A percentile compares a stretch with the other conserved stretches of the same genome.
Evolutionary conservation across 2,113 vertebrate species (phyloP).

Genomic region (Lutjanus erythropterus): DNA sequence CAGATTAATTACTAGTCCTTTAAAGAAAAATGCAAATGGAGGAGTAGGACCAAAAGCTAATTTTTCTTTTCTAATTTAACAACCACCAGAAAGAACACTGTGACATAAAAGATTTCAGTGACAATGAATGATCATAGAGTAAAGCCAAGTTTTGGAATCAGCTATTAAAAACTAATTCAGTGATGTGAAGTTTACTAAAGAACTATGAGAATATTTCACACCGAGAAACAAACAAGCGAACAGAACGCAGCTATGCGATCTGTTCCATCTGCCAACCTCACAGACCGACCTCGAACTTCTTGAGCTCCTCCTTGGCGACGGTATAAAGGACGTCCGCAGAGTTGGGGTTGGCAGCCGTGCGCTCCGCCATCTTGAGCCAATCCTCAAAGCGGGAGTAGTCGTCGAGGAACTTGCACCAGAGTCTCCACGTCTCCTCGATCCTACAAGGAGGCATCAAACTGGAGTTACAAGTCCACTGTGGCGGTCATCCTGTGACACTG

Average conservation of each 20-base stretch:
- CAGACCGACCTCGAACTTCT: conserved; percentile 93
- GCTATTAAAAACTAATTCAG: neutral
- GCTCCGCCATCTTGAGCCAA: conserved; percentile 92
- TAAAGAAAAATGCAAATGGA: too few species aligned
- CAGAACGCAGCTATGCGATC: neutral
- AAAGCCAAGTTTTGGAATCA: too few species aligned
- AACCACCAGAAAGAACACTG: too few species aligned
- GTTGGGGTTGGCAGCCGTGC: conserved; percentile 88
- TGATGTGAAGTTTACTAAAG: neutral
- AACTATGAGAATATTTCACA: neutral
- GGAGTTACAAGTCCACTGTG: neutral
- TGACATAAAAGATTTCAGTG: too few species aligned
- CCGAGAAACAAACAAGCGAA: neutral
- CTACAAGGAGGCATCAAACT: conserved; percentile 71
- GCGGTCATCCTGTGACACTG: neutral
- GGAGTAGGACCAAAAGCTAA: too few species aligned
- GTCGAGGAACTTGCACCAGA: conserved; percentile 95
- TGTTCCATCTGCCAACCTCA: neutral
- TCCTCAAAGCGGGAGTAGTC: conserved; percentile 94
- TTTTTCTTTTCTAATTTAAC: too few species aligned
- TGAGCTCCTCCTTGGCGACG: conserved; percentile 93
- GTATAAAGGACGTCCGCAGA: conserved; percentile 91
- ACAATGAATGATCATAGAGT: too few species aligned
- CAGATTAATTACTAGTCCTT: too few species aligned
- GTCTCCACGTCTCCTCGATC: conserved; percentile 94